Conservation (phyloP, 1,140 invertebrate genomes). For the Mylabris phalerata region DNA sequence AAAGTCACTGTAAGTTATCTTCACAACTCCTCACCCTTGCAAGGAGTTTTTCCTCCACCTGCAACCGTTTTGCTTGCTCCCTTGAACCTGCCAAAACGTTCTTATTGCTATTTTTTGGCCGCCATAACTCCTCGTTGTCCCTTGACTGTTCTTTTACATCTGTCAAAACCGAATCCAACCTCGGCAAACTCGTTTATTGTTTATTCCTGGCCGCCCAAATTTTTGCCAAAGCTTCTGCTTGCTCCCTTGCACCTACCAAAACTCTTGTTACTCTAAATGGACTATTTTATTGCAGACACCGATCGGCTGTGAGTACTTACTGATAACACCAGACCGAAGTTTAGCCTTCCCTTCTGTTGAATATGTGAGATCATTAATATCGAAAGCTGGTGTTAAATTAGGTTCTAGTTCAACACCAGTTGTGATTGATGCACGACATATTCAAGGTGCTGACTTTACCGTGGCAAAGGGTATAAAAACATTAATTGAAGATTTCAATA, state of each 20-base stretch:
- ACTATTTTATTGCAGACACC: slow-evolving; percentile 44
- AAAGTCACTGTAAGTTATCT: slow-evolving; percentile 46
- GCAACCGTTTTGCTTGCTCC: too few species aligned
- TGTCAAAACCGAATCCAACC: too few species aligned
- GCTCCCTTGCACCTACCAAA: not conserved
- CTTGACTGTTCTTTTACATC: too few species aligned
- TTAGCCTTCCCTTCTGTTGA: slow-evolving; percentile 71
- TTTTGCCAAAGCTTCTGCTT: too few species aligned
- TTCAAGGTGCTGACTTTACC: slow-evolving; percentile 70
- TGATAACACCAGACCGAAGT: slow-evolving; percentile 65
- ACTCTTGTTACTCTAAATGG: too few species aligned
- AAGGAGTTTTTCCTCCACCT: too few species aligned
- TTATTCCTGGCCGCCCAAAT: too few species aligned
- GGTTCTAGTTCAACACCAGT: slow-evolving; percentile 55
- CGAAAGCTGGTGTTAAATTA: slow-evolving; percentile 59
- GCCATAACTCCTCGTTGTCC: too few species aligned
- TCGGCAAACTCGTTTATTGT: too few species aligned
- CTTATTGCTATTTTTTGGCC: too few species aligned
- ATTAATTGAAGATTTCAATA: slow-evolving; percentile 66
- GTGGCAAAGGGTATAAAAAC: slow-evolving; percentile 67
- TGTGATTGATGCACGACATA: slow-evolving; percentile 69
- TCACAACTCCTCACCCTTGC: not conserved
- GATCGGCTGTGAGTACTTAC: slow-evolving; percentile 58
- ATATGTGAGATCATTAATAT: slow-evolving; percentile 64
- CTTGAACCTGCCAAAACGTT: too few species aligned